Evolutionary conservation across 2,888 invertebrate genomes (phyloP), one percentile per base, ranked within the genome.

Genomic region (Heteromurus nitidus): DNA sequence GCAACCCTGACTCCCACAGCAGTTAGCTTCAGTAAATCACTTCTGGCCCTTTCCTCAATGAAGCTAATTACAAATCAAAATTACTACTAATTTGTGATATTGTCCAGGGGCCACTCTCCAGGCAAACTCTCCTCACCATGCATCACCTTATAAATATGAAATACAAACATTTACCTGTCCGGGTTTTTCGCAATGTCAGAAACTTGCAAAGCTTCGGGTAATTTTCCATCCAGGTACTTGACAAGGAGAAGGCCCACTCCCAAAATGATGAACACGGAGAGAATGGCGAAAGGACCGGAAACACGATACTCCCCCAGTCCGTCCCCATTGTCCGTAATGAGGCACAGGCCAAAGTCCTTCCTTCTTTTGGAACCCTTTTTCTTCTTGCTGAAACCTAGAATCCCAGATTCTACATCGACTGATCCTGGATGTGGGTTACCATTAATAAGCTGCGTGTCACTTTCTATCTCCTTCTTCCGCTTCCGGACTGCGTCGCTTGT

Each of bases 1-100:
- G 92, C 92, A 1, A 94, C 92, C 84, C 93, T 90, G 0, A 94
- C 93, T 0, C 95, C 95, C 64, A 94, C 89, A 16, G 90, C 90
- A 0, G 93, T 92, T 31, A 95, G 89, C 65, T 91, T 90, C 20
- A 91, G 89, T 22, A 95, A 89, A 89, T 93, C 91, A 82, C 91
- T 89, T 86, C 92, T 90, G 0, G 95, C 94, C 84, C 93, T 90
- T 89, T 94, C 93, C 22, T 93, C 93, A 77, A 93, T 92, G 88
- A 95, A 95, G 68, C 91, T 90, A 16, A 36, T 36, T 36, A 36
- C 36, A 36, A 36, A 36, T n/a, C 50, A 50, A 50, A 18, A 50
- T 50, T n/a, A 13, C 18, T n/a, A n/a, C n/a, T n/a, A n/a, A n/a
- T n/a, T n/a, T n/a, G n/a, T n/a, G n/a, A n/a, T n/a, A n/a, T n/a